Evolutionary conservation across 2,113 vertebrate genomes (phyloP).

Genomic region (Garra rufa): DNA sequence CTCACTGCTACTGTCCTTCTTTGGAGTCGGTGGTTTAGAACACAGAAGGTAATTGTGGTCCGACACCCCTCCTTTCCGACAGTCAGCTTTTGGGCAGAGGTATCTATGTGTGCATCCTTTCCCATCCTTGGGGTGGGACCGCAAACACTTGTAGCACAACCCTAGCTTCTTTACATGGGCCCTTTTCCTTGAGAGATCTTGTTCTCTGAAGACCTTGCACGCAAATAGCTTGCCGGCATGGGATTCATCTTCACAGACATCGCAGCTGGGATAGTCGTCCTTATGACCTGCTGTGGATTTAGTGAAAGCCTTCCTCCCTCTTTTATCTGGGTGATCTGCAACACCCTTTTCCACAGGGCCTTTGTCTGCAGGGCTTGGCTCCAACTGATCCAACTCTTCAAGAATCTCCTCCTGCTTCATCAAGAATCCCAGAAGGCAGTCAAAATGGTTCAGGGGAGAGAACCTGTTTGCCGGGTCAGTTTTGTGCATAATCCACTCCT

Average conservation of each 20-base stretch:
- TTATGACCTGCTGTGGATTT: no score
- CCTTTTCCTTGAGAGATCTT: conserved; percentile 1
- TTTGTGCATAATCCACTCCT: not conserved
- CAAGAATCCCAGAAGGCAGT: no score
- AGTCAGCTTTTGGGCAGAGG: conserved; percentile 2
- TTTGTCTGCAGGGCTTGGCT: no score
- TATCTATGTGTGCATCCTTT: not conserved
- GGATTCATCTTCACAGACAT: conserved; percentile 9
- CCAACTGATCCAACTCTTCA: no score
- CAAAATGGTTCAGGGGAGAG: no score
- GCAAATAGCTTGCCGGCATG: conserved; percentile 15
- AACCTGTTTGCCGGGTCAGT: no score
- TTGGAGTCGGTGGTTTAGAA: not conserved
- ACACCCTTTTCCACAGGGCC: no score
- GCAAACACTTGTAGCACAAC: not conserved
- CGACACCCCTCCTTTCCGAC: not conserved
- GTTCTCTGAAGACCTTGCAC: conserved; percentile 15
- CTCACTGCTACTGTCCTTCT: not conserved
- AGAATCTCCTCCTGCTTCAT: no score
- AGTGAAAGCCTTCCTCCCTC: no score
- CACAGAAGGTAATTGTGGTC: not conserved
- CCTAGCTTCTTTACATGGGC: not conserved
- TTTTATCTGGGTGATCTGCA: no score
- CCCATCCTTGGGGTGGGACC: not conserved
- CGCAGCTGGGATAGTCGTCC: not conserved